A percentile compares a stretch with the other conserved stretches of the same genome.
Evolutionary conservation across 2,113 vertebrate species (phyloP).

Genomic region (Lasiurus cinereus): DNA sequence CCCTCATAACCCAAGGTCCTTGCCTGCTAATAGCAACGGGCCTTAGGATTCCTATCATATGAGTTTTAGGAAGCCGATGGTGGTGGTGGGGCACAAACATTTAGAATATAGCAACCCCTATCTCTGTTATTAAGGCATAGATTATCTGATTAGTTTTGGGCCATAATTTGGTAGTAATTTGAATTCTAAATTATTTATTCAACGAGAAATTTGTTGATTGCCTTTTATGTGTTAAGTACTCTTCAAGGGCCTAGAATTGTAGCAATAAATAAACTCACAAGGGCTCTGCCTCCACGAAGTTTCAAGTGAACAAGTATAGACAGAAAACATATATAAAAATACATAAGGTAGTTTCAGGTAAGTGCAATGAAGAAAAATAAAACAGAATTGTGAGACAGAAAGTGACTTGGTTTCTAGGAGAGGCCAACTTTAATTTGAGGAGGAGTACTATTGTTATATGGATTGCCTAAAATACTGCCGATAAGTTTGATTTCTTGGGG

Average conservation of each 20-base stretch:
- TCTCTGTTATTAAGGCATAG: conserved; percentile 32
- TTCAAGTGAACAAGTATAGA: not conserved
- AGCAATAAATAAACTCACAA: not conserved
- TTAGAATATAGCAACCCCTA: not conserved
- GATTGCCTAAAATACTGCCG: conserved; percentile 6
- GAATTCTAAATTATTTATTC: not conserved
- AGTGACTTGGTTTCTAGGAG: not conserved
- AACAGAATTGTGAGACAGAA: not conserved
- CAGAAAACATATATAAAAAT: not conserved
- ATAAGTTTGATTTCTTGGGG: not conserved
- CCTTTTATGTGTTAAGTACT: not conserved
- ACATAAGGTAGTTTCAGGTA: not conserved
- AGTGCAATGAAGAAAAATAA: not conserved
- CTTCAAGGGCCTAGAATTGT: not conserved
- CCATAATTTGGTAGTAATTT: not conserved
- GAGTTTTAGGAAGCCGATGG: not conserved
- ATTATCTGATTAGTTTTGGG: not conserved
- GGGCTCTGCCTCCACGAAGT: not conserved
- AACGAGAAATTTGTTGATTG: conserved; percentile 5
- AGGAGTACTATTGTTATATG: not conserved
- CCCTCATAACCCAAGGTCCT: not conserved
- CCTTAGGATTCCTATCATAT: not conserved
- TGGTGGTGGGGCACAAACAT: not conserved
- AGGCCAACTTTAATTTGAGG: not conserved
- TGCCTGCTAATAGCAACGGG: not conserved